Conservation (phyloP, 1,140 invertebrate species). For the Onthophagus taurus region DNA sequence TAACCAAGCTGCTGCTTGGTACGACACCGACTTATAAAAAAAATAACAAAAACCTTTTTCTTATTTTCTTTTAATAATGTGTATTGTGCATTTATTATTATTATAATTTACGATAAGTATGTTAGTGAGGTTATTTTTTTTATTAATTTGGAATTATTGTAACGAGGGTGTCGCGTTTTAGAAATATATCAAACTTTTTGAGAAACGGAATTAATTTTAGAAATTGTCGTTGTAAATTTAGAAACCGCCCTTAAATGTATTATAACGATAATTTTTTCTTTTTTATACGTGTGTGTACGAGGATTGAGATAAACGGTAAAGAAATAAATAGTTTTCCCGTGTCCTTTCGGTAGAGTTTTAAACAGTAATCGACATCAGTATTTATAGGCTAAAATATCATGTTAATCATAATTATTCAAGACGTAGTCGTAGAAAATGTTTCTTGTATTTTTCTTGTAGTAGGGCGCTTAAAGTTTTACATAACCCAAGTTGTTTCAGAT, state of each 20-base stretch:
- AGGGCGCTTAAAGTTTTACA: not conserved
- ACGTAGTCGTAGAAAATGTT: not conserved
- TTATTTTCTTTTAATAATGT: not conserved
- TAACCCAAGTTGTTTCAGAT: not conserved
- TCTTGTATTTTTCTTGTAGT: not conserved
- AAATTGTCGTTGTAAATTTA: too few relatives aligned
- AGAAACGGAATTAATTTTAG: too few relatives aligned
- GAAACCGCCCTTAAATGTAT: too few relatives aligned
- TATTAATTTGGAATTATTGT: not conserved
- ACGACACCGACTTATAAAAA: slow-evolving; percentile 86
- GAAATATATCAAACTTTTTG: too few relatives aligned
- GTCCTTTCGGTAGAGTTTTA: too few relatives aligned
- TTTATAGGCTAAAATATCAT: not conserved
- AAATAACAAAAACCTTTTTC: not conserved
- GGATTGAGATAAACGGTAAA: too few relatives aligned
- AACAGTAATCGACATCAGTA: too few relatives aligned
- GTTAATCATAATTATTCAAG: not conserved
- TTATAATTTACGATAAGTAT: not conserved
- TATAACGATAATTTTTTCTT: too few relatives aligned
- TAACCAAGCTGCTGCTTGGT: slow-evolving; percentile 87
- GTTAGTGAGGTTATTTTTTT: not conserved
- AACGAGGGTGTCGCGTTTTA: too few relatives aligned
- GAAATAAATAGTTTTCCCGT: too few relatives aligned
- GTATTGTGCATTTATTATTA: not conserved
- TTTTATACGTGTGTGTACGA: too few relatives aligned